A percentile compares a stretch with the other conserved stretches of the same genome.
Conservation (phyloP, 2,888 invertebrate genomes). For the Drosophila recens region DNA sequence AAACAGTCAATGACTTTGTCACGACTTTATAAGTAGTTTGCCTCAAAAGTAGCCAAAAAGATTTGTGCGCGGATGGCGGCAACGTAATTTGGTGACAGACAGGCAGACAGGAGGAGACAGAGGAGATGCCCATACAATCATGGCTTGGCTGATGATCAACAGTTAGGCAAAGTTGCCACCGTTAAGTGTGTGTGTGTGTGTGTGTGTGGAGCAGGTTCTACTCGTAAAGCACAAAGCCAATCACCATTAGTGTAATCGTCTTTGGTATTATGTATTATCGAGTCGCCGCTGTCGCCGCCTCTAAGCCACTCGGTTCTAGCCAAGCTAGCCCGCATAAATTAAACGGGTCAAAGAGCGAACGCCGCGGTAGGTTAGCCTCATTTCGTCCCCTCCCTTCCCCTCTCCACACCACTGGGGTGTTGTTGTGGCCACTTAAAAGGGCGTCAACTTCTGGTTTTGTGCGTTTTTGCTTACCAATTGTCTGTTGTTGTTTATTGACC, state of each 20-base stretch:
- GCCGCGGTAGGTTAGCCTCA: constrained; percentile 42
- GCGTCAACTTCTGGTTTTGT: constrained; percentile 58
- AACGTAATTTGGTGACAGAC: constrained; percentile 47
- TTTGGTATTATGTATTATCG: constrained; percentile 77
- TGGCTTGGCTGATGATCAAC: constrained; percentile 75
- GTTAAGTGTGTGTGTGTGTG: constrained; percentile 48
- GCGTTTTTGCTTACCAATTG: constrained; percentile 38
- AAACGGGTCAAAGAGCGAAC: constrained; percentile 62
- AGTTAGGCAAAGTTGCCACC: constrained; percentile 73
- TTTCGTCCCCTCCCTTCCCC: not conserved
- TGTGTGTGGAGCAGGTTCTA: constrained; percentile 37
- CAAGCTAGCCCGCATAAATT: constrained; percentile 66
- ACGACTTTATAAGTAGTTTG: constrained; percentile 80
- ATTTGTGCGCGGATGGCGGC: constrained; percentile 18
- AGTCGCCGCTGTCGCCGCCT: constrained; percentile 22
- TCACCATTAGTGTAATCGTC: constrained; percentile 81
- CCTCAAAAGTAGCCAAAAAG: constrained; percentile 57
- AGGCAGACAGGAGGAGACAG: not conserved
- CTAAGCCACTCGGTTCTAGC: constrained; percentile 23
- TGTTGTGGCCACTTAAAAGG: constrained; percentile 53
- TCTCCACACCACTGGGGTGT: not conserved
- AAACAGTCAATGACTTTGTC: constrained; percentile 80
- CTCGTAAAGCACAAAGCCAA: constrained; percentile 75
- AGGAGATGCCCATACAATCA: constrained; percentile 42
- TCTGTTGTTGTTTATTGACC: constrained; percentile 62